Evolutionary conservation across 2,797 vertebrate genomes (phyloP).

Genomic region (Periparus ater): DNA sequence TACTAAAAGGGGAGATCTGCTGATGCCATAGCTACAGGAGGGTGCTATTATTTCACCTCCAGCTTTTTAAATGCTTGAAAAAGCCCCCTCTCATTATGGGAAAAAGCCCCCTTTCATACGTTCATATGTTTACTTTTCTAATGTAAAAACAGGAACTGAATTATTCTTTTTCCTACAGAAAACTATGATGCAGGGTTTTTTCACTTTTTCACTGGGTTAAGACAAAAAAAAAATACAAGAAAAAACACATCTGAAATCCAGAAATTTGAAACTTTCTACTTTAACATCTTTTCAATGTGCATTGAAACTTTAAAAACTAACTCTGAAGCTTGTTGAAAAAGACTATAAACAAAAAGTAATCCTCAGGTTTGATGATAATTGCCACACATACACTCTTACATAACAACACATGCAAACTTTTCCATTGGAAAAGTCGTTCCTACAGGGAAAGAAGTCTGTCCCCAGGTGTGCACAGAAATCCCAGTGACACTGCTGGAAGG

Average conservation of each 20-base stretch:
- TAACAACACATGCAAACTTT: not conserved
- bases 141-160: not conserved
- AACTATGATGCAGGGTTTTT: not conserved
- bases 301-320: constrained; percentile 7
- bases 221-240: not conserved
- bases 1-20: not conserved
- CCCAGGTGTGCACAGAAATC: not conserved
- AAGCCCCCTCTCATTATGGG: not conserved
- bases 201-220: not conserved
- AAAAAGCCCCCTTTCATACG: not conserved
- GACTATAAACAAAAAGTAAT: not conserved
- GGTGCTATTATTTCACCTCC: not conserved
- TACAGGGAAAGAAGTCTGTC: not conserved
- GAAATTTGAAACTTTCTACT: not conserved
- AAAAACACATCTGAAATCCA: not conserved
- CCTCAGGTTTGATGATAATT: not conserved
- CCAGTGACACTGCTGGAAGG: not conserved
- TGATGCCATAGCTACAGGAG: not conserved
- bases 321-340: not conserved
- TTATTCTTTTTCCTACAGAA: not conserved
- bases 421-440: not conserved
- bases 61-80: not conserved
- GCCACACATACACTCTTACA: not conserved
- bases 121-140: not conserved
- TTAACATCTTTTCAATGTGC: not conserved